phyloP scores from a whole-genome alignment of 1,140 invertebrate species.

The Doryteuthis pealeii region DNA sequence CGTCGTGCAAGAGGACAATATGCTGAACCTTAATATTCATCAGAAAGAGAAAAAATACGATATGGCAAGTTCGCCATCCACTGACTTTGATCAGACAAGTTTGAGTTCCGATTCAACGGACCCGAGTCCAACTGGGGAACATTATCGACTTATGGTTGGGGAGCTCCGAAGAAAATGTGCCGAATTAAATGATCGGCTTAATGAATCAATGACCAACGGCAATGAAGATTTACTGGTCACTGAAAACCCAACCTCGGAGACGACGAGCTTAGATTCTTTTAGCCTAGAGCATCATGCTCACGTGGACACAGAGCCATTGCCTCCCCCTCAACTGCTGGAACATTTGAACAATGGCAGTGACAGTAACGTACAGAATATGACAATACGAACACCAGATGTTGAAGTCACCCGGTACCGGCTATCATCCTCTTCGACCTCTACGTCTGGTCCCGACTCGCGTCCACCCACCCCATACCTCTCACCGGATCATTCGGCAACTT shows the following conservation, averaged over 20 bases:
- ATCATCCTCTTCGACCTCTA: slow-evolving; percentile 51
- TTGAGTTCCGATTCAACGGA: slow-evolving; percentile 46
- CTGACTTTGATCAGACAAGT: slow-evolving; percentile 45
- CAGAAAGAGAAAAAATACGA: slow-evolving; percentile 49
- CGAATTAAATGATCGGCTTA: slow-evolving; percentile 3
- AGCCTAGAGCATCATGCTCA: neutral
- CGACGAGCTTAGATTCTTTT: neutral
- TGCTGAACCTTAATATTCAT: slow-evolving; percentile 41
- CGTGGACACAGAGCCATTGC: neutral
- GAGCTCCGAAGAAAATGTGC: slow-evolving; percentile 27
- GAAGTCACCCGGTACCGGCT: slow-evolving; percentile 34
- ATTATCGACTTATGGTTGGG: slow-evolving; percentile 30
- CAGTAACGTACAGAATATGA: slow-evolving; percentile 22
- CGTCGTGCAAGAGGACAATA: slow-evolving; percentile 49
- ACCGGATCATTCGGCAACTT: slow-evolving; percentile 22
- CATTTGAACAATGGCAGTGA: neutral
- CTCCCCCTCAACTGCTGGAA: neutral
- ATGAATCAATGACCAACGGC: slow-evolving; percentile 11
- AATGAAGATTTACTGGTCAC: neutral
- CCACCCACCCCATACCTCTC: slow-evolving; percentile 49
- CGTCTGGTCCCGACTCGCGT: slow-evolving; percentile 54
- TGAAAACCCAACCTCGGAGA: slow-evolving; percentile 1
- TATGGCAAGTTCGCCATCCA: slow-evolving; percentile 45
- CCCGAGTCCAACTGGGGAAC: slow-evolving; percentile 37
- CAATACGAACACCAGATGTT: slow-evolving; percentile 48